Evolutionary conservation across 2,113 vertebrate species (phyloP).

Genomic region (Athene cunicularia): DNA sequence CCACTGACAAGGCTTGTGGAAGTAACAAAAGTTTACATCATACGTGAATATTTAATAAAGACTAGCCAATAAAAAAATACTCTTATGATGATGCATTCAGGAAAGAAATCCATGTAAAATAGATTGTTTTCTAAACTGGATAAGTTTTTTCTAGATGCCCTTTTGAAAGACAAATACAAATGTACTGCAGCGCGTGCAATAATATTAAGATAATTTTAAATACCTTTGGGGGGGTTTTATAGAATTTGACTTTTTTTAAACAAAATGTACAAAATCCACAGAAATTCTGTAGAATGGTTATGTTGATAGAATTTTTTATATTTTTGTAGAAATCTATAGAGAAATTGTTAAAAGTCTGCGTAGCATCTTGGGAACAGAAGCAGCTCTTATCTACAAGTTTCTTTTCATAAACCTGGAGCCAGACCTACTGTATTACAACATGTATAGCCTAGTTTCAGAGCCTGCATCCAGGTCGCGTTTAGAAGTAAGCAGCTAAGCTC

Average conservation of each 20-base stretch:
- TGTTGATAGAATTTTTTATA: constrained; percentile 75
- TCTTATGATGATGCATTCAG: constrained; percentile 36
- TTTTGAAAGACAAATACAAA: constrained; percentile 61
- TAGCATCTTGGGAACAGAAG: constrained; percentile 45
- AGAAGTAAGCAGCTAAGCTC: constrained; percentile 33
- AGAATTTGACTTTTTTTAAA: constrained; percentile 62
- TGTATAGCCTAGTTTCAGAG: neutral
- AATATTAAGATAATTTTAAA: constrained; percentile 56
- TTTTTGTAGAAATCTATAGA: constrained; percentile 74
- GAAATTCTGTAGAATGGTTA: constrained; percentile 71
- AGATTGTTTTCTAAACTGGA: constrained; percentile 56
- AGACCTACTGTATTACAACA: neutral
- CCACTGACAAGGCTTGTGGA: constrained; percentile 5
- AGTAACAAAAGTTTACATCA: constrained; percentile 26
- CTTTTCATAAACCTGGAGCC: constrained; percentile 8
- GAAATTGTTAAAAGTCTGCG: constrained; percentile 45
- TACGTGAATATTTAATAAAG: neutral
- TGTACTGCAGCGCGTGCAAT: constrained; percentile 29
- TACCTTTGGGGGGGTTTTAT: constrained; percentile 54
- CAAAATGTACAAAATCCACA: constrained; percentile 70
- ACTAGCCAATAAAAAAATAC: neutral
- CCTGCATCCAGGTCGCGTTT: neutral
- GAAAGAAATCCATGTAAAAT: constrained; percentile 59
- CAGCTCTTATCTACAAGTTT: constrained; percentile 15
- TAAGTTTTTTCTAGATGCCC: constrained; percentile 63